Evolutionary conservation across 2,797 vertebrate species (phyloP).

Genomic region (Gadopsis bispinosus): DNA sequence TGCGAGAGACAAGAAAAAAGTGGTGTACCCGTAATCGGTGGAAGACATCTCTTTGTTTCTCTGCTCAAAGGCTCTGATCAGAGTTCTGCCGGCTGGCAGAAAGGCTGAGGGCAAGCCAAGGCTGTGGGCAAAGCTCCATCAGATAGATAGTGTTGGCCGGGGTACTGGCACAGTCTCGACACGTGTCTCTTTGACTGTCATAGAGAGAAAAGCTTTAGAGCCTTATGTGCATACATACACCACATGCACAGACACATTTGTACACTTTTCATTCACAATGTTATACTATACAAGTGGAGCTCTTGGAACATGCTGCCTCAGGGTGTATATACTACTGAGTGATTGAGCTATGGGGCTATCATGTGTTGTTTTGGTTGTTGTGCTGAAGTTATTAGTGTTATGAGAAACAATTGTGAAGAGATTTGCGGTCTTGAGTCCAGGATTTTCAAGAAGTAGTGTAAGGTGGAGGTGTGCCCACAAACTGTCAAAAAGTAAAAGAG

Average conservation of each 20-base stretch:
- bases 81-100: slow-evolving; percentile 51
- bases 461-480: no score
- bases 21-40: slow-evolving; percentile 41
- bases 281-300: background rate
- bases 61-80: slow-evolving; percentile 56
- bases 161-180: slow-evolving; percentile 48
- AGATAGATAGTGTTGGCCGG: slow-evolving; percentile 49
- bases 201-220: slow-evolving; percentile 5
- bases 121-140: slow-evolving; percentile 58
- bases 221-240: slow-evolving; percentile 3
- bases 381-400: background rate
- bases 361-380: background rate
- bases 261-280: background rate
- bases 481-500: background rate
- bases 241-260: slow-evolving; percentile 18
- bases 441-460: slow-evolving; percentile 1
- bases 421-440: background rate
- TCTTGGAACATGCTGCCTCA: background rate
- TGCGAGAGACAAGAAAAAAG: slow-evolving; percentile 50
- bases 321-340: background rate
- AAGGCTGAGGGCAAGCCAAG: slow-evolving; percentile 58
- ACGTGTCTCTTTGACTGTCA: slow-evolving; percentile 48
- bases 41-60: slow-evolving; percentile 66
- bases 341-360: background rate
- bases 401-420: background rate